A percentile compares a stretch with the other conserved stretches of the same genome.
Conservation (phyloP, 2,797 vertebrate genomes). For the Hapalemur alaotrensis region DNA sequence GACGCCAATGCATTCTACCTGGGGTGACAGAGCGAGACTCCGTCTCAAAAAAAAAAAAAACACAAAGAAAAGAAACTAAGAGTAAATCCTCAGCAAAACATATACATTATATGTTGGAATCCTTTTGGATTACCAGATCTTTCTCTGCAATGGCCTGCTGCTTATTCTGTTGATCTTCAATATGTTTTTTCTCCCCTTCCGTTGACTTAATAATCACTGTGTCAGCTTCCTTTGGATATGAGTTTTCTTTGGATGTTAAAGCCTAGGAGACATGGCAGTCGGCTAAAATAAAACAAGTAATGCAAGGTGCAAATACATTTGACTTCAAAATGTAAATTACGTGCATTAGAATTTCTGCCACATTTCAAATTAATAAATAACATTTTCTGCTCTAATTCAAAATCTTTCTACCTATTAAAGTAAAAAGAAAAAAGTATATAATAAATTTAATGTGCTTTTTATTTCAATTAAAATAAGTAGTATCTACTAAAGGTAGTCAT, state of each 20-base stretch:
- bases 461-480: constrained; percentile 29
- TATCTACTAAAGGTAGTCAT: background rate
- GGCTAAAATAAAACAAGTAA: constrained; percentile 55
- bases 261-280: constrained; percentile 81
- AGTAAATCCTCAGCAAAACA: background rate
- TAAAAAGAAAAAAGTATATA: background rate
- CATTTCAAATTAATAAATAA: background rate
- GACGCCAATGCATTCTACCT: too few relatives aligned
- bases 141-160: constrained; percentile 94
- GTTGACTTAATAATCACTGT: constrained; percentile 6
- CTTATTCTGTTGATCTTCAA: constrained; percentile 87
- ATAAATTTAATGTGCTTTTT: background rate
- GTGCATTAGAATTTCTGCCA: background rate
- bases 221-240: constrained; percentile 54
- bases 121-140: constrained; percentile 88
- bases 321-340: constrained; percentile 12
- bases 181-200: constrained; percentile 77
- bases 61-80: background rate
- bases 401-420: background rate
- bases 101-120: background rate
- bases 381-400: constrained; percentile 18
- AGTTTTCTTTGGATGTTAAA: constrained; percentile 75
- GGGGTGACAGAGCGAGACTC: too few relatives aligned
- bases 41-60: too few relatives aligned
- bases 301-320: background rate